Conservation (phyloP, 2,888 invertebrate genomes). For the Peribatodes rhomboidaria region DNA sequence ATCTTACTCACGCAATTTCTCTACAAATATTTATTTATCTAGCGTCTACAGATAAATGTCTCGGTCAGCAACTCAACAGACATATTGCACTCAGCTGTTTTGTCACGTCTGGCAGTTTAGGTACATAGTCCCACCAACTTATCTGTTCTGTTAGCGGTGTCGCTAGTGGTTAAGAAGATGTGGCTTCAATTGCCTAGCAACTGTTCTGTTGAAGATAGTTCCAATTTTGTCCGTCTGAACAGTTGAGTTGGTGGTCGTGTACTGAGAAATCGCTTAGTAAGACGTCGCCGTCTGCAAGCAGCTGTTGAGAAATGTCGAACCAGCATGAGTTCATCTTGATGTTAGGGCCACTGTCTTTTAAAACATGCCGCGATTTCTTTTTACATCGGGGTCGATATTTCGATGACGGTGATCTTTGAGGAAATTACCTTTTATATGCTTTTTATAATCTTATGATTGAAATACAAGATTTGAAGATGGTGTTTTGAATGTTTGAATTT, state of each 20-base stretch:
- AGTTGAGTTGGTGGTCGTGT: background rate
- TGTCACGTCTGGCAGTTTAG: slow-evolving; percentile 30
- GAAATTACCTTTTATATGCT: background rate
- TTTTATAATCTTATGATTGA: background rate
- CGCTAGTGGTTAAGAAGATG: background rate
- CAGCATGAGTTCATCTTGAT: slow-evolving; percentile 37
- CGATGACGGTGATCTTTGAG: slow-evolving; percentile 20
- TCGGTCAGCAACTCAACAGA: slow-evolving; percentile 35
- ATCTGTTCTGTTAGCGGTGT: background rate
- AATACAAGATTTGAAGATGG: background rate
- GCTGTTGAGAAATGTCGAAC: slow-evolving; percentile 24
- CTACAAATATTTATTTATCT: slow-evolving; percentile 32
- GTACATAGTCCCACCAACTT: slow-evolving; percentile 8
- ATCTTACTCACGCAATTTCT: slow-evolving; percentile 26
- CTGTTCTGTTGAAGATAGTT: background rate
- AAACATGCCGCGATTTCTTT: slow-evolving; percentile 23
- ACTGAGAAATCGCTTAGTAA: slow-evolving; percentile 9
- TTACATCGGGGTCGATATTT: slow-evolving; percentile 25
- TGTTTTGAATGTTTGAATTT: too few relatives aligned
- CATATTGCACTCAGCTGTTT: slow-evolving; percentile 21
- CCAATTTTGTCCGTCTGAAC: background rate
- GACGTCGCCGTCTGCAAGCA: slow-evolving; percentile 8
- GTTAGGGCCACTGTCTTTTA: background rate
- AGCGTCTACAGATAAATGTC: slow-evolving; percentile 27
- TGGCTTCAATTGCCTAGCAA: background rate